A percentile compares a stretch with the other conserved stretches of the same genome.
phyloP scores from a whole-genome alignment of 2,888 invertebrate genomes.

The Nesidiocoris tenuis region DNA sequence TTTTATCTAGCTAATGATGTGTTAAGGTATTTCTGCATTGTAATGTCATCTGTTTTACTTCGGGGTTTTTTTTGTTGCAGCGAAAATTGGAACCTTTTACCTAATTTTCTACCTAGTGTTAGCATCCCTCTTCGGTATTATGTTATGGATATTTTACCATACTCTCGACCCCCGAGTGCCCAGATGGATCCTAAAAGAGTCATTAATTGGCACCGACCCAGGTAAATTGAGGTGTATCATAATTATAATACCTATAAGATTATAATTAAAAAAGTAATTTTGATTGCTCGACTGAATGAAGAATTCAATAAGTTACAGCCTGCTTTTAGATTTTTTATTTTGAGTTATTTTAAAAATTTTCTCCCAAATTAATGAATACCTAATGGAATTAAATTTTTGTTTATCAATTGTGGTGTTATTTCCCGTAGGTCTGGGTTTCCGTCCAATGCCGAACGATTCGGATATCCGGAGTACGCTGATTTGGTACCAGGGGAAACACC shows the following conservation, averaged over 20 bases:
- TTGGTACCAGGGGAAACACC: conserved; percentile 84
- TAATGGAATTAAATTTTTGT: too few relatives aligned
- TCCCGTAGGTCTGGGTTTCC: conserved; percentile 87
- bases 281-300: too few relatives aligned
- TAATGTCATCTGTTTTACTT: neutral
- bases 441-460: conserved; percentile 80
- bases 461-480: conserved; percentile 93
- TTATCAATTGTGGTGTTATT: too few relatives aligned
- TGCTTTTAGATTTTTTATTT: too few relatives aligned
- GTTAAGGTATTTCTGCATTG: neutral
- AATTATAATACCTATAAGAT: neutral
- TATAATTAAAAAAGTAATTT: too few relatives aligned
- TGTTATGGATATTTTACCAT: conserved; percentile 91
- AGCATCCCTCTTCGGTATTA: conserved; percentile 88
- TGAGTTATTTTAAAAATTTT: too few relatives aligned
- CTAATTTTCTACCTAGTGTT: conserved; percentile 88
- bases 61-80: conserved; percentile 57
- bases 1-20: neutral
- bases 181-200: conserved; percentile 80
- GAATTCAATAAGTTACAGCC: too few relatives aligned
- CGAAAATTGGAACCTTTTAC: conserved; percentile 93
- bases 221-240: conserved; percentile 57
- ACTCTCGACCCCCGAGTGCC: conserved; percentile 87
- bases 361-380: too few relatives aligned
- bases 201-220: conserved; percentile 93